phyloP scores from a whole-genome alignment of 1,140 invertebrate genomes.

The Drosophila funebris region DNA sequence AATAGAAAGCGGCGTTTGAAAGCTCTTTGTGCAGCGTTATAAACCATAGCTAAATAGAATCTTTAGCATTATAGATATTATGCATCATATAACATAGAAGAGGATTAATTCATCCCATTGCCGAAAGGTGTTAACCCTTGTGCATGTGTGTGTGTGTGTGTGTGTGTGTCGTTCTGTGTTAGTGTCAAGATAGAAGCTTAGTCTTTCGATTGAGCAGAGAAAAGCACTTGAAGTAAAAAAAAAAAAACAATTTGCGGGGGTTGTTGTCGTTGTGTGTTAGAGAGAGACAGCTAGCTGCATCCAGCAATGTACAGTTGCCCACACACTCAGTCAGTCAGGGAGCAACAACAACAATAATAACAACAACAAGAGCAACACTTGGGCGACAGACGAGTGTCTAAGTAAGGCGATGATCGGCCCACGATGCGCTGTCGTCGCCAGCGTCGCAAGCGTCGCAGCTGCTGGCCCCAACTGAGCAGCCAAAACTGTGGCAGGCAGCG shows the following conservation, averaged over 20 bases:
- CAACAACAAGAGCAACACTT: constrained; percentile 48
- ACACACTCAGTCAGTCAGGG: constrained; percentile 48
- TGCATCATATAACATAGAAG: neutral
- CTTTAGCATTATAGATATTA: no score
- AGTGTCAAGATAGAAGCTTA: constrained; percentile 64
- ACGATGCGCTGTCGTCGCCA: constrained; percentile 47
- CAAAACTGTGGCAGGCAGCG: constrained; percentile 52
- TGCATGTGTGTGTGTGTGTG: constrained; percentile 7
- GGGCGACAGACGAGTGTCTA: constrained; percentile 75
- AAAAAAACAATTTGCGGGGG: constrained; percentile 58
- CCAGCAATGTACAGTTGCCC: constrained; percentile 69
- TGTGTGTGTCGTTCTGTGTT: constrained; percentile 18
- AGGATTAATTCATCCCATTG: neutral
- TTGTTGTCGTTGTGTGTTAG: constrained; percentile 34
- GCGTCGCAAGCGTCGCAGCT: neutral
- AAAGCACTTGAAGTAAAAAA: constrained; percentile 42
- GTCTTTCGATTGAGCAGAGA: constrained; percentile 37
- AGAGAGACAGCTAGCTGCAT: constrained; percentile 59
- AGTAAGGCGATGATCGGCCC: constrained; percentile 79
- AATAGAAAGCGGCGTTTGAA: no score
- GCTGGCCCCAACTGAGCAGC: constrained; percentile 22
- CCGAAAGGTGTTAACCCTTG: constrained; percentile 58
- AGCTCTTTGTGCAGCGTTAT: no score
- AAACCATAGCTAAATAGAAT: no score
- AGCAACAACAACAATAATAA: constrained; percentile 44